These are phyloP conservation scores for Hirundo rustica DNA, from an alignment of 2,797 vertebrate species.

Conservation along the genomic window DNA sequence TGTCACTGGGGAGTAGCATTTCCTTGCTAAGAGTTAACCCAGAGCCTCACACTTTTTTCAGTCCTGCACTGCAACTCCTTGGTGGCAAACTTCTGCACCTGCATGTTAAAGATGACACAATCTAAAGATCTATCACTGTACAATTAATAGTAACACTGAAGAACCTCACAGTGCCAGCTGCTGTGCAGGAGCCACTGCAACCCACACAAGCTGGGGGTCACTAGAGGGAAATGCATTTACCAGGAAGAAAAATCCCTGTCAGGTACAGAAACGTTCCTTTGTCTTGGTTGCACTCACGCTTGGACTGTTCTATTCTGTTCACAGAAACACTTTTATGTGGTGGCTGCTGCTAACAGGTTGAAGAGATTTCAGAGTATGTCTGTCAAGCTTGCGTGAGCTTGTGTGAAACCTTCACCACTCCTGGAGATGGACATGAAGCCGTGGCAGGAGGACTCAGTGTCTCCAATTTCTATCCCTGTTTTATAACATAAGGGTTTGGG, in stretches of 20 bases:
- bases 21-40: neutral
- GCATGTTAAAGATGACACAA: neutral
- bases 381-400: constrained; percentile 26
- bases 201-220: neutral
- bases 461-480: neutral
- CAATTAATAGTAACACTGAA: neutral
- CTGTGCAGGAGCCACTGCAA: neutral
- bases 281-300: neutral
- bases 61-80: neutral
- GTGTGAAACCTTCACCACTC: neutral
- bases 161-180: neutral
- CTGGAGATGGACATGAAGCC: neutral
- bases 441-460: neutral
- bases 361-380: constrained; percentile 77
- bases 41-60: neutral
- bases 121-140: neutral
- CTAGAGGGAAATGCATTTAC: neutral
- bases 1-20: neutral
- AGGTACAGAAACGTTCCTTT: neutral
- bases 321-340: constrained; percentile 88
- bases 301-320: constrained; percentile 10
- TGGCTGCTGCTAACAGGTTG: constrained; percentile 86
- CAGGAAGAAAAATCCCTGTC: neutral
- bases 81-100: neutral
- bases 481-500: neutral